phyloP scores from a whole-genome alignment of 2,113 vertebrate species.

The Echinops telfairi region DNA sequence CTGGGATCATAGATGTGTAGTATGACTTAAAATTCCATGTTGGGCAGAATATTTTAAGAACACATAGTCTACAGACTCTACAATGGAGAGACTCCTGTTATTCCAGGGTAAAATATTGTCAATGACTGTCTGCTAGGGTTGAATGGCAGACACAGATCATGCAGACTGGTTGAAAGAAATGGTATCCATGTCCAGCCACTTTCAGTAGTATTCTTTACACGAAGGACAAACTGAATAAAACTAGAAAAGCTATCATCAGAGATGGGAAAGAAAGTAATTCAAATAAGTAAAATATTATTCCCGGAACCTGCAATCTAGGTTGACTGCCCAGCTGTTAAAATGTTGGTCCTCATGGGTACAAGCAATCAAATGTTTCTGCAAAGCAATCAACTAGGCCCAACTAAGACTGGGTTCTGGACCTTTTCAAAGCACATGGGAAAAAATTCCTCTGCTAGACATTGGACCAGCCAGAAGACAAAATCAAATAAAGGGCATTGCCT shows the following conservation, averaged over 20 bases:
- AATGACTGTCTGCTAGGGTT: background rate
- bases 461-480: background rate
- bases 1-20: background rate
- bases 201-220: background rate
- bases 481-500: background rate
- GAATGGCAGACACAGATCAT: background rate
- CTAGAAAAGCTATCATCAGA: background rate
- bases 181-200: background rate
- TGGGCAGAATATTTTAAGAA: background rate
- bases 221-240: constrained; percentile 2
- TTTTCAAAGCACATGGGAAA: background rate
- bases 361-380: background rate
- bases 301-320: background rate
- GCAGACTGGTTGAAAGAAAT: background rate
- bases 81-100: background rate
- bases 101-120: background rate
- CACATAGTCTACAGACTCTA: background rate
- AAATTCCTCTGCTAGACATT: background rate
- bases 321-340: background rate
- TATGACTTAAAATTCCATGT: constrained; percentile 30
- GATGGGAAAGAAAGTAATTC: background rate
- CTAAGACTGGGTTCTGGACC: background rate
- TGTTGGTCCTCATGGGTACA: background rate
- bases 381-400: background rate
- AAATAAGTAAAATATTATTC: background rate